A percentile compares a stretch with the other conserved stretches of the same genome.
Evolutionary conservation across 2,888 invertebrate genomes (phyloP).

Genomic region (Eupithecia abbreviata): DNA sequence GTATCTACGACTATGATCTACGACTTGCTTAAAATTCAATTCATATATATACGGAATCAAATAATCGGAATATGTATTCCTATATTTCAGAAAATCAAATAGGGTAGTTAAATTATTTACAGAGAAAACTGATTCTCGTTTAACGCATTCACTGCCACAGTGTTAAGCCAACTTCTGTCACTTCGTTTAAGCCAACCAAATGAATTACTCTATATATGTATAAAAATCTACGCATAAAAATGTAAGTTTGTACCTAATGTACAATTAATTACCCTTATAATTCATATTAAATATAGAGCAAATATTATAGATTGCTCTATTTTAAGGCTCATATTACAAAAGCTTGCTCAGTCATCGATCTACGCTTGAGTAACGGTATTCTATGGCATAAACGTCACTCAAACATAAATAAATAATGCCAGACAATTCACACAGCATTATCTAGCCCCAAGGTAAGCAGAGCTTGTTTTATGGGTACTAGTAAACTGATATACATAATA

Average conservation of each 20-base stretch:
- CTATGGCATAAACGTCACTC: too few species aligned
- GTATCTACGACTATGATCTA: not conserved
- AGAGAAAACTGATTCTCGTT: not conserved
- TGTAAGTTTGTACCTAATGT: not conserved
- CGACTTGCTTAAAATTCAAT: not conserved
- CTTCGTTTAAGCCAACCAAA: not conserved
- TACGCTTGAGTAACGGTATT: too few species aligned
- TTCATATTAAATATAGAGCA: not conserved
- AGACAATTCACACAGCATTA: too few species aligned
- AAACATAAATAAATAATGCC: too few species aligned
- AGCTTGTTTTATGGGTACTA: too few species aligned
- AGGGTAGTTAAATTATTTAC: not conserved
- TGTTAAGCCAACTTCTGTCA: not conserved
- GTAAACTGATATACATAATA: too few species aligned
- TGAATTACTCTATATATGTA: not conserved
- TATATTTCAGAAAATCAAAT: not conserved
- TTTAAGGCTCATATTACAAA: not conserved
- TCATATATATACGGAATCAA: not conserved
- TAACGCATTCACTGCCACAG: not conserved
- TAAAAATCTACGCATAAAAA: conserved; percentile 2
- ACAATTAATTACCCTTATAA: not conserved
- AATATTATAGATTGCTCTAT: not conserved
- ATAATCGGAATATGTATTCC: too few species aligned
- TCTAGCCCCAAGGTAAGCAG: too few species aligned
- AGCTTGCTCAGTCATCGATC: too few species aligned